Percentiles rank a stretch among this genome's conserved stretches.
Conservation (phyloP, 2,113 vertebrate species). For the Eublepharis macularius region DNA sequence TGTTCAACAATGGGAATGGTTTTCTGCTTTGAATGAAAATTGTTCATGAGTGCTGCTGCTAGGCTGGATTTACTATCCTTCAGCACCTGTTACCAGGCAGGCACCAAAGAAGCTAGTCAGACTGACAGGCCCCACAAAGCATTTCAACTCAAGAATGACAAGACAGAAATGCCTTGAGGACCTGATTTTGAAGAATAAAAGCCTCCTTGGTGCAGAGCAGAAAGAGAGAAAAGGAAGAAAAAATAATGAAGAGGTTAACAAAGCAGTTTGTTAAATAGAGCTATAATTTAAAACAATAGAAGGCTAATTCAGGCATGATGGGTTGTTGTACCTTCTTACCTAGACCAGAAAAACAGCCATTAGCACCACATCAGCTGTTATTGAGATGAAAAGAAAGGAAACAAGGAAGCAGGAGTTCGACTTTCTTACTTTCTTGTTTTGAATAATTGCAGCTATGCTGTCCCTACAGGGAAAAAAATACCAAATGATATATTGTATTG, state of each 20-base stretch:
- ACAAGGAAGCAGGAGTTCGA: not conserved
- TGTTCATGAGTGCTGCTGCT: slow-evolving; percentile 44
- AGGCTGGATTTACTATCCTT: slow-evolving; percentile 57
- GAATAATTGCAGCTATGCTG: not conserved
- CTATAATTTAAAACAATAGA: slow-evolving; percentile 48
- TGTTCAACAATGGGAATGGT: slow-evolving; percentile 49
- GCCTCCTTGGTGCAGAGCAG: not conserved
- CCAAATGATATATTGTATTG: not conserved
- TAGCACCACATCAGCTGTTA: not conserved
- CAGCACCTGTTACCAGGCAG: slow-evolving; percentile 49
- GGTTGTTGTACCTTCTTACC: not conserved
- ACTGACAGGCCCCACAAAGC: slow-evolving; percentile 40
- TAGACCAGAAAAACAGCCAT: not conserved
- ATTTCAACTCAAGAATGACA: slow-evolving; percentile 48
- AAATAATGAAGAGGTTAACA: slow-evolving; percentile 43
- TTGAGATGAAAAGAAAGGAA: not conserved
- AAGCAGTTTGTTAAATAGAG: slow-evolving; percentile 56
- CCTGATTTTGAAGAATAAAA: slow-evolving; percentile 48
- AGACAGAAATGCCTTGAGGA: slow-evolving; percentile 54
- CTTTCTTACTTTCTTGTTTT: not conserved
- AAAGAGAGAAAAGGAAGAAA: slow-evolving; percentile 4
- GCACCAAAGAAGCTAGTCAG: slow-evolving; percentile 33
- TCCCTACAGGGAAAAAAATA: not conserved
- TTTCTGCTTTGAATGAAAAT: slow-evolving; percentile 53
- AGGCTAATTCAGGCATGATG: slow-evolving; percentile 19